Conservation (phyloP, 64 coral and sea anemone genomes). For the Hydrozoanthus tunicans region DNA sequence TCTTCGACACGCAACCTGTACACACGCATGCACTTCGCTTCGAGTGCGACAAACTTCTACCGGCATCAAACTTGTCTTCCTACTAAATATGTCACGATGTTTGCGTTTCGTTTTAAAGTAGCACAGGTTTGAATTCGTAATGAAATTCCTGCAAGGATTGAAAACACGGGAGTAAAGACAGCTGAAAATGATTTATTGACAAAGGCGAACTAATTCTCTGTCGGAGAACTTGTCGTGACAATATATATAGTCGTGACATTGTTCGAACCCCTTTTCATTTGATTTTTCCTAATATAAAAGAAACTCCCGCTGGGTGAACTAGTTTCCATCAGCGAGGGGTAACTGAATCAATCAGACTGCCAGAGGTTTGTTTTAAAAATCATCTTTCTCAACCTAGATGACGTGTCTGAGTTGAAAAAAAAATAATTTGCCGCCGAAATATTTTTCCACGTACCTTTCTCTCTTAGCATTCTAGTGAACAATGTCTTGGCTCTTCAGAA, state of each 20-base stretch:
- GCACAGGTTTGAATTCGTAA: too few relatives aligned
- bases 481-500: too few relatives aligned
- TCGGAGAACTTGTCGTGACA: neutral
- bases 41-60: too few relatives aligned
- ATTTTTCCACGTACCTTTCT: neutral
- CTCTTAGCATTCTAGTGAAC: too few relatives aligned
- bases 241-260: slow-evolving; percentile 10
- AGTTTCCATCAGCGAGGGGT: neutral
- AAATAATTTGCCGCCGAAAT: neutral
- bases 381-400: neutral
- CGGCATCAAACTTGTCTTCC: too few relatives aligned
- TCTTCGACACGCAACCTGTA: too few relatives aligned
- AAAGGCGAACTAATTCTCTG: neutral
- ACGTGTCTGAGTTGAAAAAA: neutral
- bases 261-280: neutral
- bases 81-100: too few relatives aligned
- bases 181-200: neutral
- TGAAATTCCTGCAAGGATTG: neutral
- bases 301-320: slow-evolving; percentile 2
- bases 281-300: neutral
- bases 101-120: neutral
- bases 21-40: too few relatives aligned
- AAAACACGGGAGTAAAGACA: neutral
- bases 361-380: too few relatives aligned
- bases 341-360: too few relatives aligned